Base-by-base conservation (phyloP, 2,888 invertebrate species). In the Pelosia muscerda region DNA sequence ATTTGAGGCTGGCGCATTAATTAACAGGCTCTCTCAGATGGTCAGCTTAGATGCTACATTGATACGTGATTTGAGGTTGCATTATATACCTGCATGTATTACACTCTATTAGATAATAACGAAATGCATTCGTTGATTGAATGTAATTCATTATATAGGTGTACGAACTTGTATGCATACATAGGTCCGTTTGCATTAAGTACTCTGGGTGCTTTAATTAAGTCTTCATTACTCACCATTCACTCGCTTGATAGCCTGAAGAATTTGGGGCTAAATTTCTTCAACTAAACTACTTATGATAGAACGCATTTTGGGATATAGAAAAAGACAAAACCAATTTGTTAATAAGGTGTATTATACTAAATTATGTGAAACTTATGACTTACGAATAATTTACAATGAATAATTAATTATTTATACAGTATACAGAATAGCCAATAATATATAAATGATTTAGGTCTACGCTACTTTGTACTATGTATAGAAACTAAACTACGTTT, bases 1-100 rank as follows among this genome's bases (percentile, higher is more conserved):
- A 89, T 94, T 91, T 91, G 82, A 81, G 85, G 85, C 90, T 89
- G 86, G 88, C 87, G 90, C 89, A 90, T 89, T 92, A 93, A 93
- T 93, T 92, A 94, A 84, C 89, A 81, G 81, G 84, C 85, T 87
- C 90, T 87, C 88, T 81, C 86, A 87, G 87, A 87, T 87, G 88
- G 89, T 87, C 88, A 83, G 87, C 88, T 88, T 89, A 92, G 91
- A 89, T 86, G 86, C 68, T 78, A 82, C 87, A 86, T 85, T 83
- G 87, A 87, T 89, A 91, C 90, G 88, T 88, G 90, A 86, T 86
- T 86, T 88, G 86, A 83, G 84, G 83, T 77, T 76, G 72, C 66
- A 60, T 72, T n/a, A 55, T 19, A 25, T 66, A 60, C 55, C 25
- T 23, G 38, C 58, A 57, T 55, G 8, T 19, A 19, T 19, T 19